Conservation (phyloP, 1,140 invertebrate genomes). For the Asbolus verrucosus region DNA sequence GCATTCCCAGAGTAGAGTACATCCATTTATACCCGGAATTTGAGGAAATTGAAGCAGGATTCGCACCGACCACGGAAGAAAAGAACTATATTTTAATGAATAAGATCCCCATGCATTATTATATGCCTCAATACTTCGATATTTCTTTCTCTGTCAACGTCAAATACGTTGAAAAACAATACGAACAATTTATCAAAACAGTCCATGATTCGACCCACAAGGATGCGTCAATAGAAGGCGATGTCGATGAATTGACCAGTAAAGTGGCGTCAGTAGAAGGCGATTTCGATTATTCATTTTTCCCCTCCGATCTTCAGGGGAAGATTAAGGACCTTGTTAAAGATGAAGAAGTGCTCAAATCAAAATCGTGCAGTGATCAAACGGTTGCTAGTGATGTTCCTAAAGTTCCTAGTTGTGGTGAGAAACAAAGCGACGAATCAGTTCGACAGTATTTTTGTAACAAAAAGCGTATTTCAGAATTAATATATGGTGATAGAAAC, state of each 20-base stretch:
- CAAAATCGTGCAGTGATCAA: conserved; percentile 7
- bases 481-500: conserved; percentile 1
- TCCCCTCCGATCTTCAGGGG: neutral
- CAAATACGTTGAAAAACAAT: conserved; percentile 1
- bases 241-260: too few relatives aligned
- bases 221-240: neutral
- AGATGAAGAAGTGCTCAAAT: conserved; percentile 1
- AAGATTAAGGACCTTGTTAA: conserved; percentile 7
- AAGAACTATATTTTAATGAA: conserved; percentile 43
- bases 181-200: conserved; percentile 11
- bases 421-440: neutral
- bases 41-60: conserved; percentile 53
- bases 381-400: neutral
- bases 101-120: conserved; percentile 53
- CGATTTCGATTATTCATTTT: conserved; percentile 28
- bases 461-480: conserved; percentile 27
- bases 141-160: conserved; percentile 16
- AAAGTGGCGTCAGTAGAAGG: neutral
- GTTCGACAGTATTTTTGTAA: conserved; percentile 6
- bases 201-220: too few relatives aligned
- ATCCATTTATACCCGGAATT: conserved; percentile 56
- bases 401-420: neutral
- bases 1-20: conserved; percentile 47
- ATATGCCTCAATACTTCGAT: conserved; percentile 53
- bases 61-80: conserved; percentile 49